Evolutionary conservation across 2,113 vertebrate genomes (phyloP).

Genomic region (Hystrix cristata): DNA sequence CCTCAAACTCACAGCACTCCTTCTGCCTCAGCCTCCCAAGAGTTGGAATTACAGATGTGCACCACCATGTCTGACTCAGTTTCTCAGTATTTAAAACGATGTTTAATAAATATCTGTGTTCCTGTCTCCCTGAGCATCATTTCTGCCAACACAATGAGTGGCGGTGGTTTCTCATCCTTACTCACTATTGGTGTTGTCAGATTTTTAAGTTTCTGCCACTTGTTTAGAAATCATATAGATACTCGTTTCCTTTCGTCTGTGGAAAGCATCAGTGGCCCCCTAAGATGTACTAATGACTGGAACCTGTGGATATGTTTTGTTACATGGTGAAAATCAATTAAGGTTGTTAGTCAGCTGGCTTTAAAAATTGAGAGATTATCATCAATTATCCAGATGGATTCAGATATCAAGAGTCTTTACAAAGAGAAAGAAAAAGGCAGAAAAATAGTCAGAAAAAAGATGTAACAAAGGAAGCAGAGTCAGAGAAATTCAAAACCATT

Average conservation of each 20-base stretch:
- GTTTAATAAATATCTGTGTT: not conserved
- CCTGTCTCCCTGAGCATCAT: not conserved
- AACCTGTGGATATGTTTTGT: slow-evolving; percentile 52
- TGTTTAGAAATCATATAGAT: not conserved
- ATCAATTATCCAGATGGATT: not conserved
- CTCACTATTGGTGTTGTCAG: not conserved
- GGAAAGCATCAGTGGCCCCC: not conserved
- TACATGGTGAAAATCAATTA: slow-evolving; percentile 35
- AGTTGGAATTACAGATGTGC: not conserved
- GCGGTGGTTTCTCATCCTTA: slow-evolving; percentile 33
- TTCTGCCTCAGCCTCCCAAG: not conserved
- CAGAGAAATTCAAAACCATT: not conserved
- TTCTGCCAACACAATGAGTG: not conserved
- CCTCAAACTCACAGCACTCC: not conserved
- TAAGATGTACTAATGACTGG: slow-evolving; percentile 8
- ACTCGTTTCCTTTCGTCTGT: slow-evolving; percentile 31
- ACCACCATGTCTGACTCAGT: not conserved
- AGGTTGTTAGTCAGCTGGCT: slow-evolving; percentile 36
- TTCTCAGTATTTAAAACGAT: slow-evolving; percentile 4
- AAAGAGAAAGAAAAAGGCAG: not conserved
- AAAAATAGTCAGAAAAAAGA: not conserved
- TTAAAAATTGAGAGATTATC: slow-evolving; percentile 8
- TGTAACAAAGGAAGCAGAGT: not conserved
- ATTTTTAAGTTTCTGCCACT: slow-evolving; percentile 33
- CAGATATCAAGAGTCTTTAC: not conserved